Conservation (phyloP, 2,113 vertebrate genomes). For the Boleophthalmus pectinirostris region DNA sequence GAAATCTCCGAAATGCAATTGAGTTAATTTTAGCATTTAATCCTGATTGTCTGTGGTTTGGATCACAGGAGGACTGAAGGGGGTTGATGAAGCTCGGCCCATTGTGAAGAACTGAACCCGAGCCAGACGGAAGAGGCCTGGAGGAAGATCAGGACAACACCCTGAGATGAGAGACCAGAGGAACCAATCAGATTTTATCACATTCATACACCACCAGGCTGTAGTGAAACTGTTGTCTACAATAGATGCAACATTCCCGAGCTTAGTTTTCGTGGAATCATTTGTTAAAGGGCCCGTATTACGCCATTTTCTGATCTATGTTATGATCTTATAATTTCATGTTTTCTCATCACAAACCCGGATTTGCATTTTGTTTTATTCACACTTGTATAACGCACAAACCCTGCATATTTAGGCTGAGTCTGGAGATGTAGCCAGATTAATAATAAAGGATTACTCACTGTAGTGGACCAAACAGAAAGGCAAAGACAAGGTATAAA, state of each 20-base stretch:
- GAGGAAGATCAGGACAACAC: background rate
- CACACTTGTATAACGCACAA: too few species aligned
- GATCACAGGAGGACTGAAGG: background rate
- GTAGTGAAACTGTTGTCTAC: background rate
- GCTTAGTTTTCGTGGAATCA: background rate
- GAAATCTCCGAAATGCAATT: background rate
- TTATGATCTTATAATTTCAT: too few species aligned
- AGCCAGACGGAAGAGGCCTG: background rate
- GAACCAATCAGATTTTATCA: background rate
- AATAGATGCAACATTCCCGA: background rate
- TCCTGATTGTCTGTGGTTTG: background rate
- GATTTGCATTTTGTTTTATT: too few species aligned
- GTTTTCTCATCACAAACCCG: too few species aligned
- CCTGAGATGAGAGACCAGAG: background rate
- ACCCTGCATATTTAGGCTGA: too few species aligned
- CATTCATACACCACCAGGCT: background rate
- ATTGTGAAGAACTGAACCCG: background rate
- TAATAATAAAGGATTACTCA: too few species aligned
- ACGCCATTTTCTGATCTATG: too few species aligned
- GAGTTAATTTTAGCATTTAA: background rate
- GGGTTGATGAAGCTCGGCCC: background rate
- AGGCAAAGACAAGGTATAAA: too few species aligned
- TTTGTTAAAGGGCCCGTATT: too few species aligned
- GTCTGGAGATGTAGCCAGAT: too few species aligned
- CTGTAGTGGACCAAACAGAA: too few species aligned